These are phyloP conservation scores for Montipora cactus DNA, from an alignment of 64 coral and sea anemone genomes.

Conservation along the genomic window DNA sequence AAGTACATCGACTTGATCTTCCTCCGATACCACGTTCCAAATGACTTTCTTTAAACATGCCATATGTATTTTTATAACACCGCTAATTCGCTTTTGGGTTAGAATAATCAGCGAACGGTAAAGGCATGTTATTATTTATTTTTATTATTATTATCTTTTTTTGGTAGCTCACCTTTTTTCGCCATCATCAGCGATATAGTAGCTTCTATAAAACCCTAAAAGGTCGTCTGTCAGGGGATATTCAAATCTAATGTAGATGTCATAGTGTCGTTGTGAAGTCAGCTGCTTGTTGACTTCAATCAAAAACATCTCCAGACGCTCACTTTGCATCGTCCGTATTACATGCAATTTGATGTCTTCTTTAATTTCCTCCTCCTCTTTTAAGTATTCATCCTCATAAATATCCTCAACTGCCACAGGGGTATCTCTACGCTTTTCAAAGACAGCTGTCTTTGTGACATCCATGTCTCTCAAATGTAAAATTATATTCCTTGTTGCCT, in stretches of 20 bases:
- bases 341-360: background rate
- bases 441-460: slow-evolving; percentile 47
- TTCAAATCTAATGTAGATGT: slow-evolving; percentile 60
- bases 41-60: too few relatives aligned
- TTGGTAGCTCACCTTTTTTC: slow-evolving; percentile 71
- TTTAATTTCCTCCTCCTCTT: background rate
- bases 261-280: slow-evolving; percentile 39
- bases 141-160: too few relatives aligned
- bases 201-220: slow-evolving; percentile 86
- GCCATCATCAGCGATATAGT: slow-evolving; percentile 64
- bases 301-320: slow-evolving; percentile 79
- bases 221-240: slow-evolving; percentile 72
- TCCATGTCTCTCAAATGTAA: slow-evolving; percentile 78
- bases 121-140: too few relatives aligned
- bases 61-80: too few relatives aligned
- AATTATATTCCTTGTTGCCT: slow-evolving; percentile 67
- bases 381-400: background rate
- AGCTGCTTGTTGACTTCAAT: slow-evolving; percentile 68
- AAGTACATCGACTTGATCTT: too few relatives aligned
- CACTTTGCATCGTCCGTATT: slow-evolving; percentile 19
- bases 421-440: background rate
- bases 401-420: background rate
- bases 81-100: too few relatives aligned
- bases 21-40: too few relatives aligned
- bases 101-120: too few relatives aligned